Percentiles rank a stretch among this genome's conserved stretches.
These are phyloP conservation scores for Machaerirhynchus nigripectus DNA, from an alignment of 2,113 vertebrate genomes.

Conservation along the genomic window DNA sequence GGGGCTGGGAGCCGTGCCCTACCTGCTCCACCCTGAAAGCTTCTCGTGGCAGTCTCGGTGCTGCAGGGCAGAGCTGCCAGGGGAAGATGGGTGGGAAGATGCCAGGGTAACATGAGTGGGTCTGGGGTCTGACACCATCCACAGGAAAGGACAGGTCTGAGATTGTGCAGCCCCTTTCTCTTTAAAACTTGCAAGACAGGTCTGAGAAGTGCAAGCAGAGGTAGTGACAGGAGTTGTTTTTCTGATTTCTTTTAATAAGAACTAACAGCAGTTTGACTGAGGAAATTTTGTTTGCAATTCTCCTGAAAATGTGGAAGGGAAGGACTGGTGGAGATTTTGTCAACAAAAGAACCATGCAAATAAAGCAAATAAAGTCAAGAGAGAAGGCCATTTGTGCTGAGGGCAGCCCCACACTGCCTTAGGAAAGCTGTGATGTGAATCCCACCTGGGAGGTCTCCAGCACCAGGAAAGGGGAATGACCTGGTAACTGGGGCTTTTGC, in stretches of 20 bases:
- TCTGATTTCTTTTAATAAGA: neutral
- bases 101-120: rapidly evolving
- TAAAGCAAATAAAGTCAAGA: neutral
- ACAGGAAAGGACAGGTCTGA: neutral
- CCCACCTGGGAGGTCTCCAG: neutral
- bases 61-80: neutral
- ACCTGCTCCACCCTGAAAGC: neutral
- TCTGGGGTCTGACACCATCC: neutral
- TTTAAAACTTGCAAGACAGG: neutral
- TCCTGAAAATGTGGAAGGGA: neutral
- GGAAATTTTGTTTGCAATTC: neutral
- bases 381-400: neutral
- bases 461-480: neutral
- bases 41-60: rapidly evolving
- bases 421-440: neutral
- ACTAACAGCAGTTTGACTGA: neutral
- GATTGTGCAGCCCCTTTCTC: neutral
- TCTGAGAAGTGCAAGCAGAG: neutral
- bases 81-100: neutral
- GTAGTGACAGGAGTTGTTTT: neutral
- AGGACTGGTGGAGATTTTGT: neutral
- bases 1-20: neutral
- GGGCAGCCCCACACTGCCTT: neutral
- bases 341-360: neutral
- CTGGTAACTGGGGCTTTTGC: neutral